phyloP scores from a whole-genome alignment of 37 sponge, comb jelly and placozoan species.

The Theonella swinhoei region DNA sequence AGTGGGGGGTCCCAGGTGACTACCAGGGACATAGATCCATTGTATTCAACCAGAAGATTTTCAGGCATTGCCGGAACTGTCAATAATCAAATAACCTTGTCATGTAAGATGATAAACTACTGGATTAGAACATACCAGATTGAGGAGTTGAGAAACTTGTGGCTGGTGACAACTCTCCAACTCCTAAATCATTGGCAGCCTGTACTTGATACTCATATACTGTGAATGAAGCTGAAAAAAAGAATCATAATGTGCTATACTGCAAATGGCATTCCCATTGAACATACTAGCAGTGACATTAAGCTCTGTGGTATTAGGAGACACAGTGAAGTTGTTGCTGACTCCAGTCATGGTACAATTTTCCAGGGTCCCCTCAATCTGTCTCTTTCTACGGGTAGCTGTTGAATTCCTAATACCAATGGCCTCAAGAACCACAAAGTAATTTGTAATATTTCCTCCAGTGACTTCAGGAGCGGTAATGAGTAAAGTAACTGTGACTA shows the following conservation, averaged over 20 bases:
- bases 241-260: neutral
- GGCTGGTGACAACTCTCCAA: slow-evolving; percentile 18
- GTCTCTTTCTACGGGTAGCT: neutral
- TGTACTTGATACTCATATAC: slow-evolving; percentile 35
- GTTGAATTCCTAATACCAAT: neutral
- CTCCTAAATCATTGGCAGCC: slow-evolving; percentile 24
- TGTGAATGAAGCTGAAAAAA: slow-evolving; percentile 29
- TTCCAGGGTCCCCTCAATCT: neutral
- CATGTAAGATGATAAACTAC: neutral
- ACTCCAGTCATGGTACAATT: neutral
- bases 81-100: neutral
- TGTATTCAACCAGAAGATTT: slow-evolving; percentile 11
- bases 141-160: slow-evolving; percentile 26
- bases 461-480: neutral
- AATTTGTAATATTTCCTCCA: neutral
- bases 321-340: neutral
- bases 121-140: no score
- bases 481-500: neutral
- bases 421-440: neutral
- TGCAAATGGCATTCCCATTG: neutral
- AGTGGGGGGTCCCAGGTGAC: slow-evolving; percentile 39
- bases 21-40: slow-evolving; percentile 7
- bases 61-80: slow-evolving; percentile 23
- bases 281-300: neutral
- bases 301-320: neutral